Base-by-base conservation (phyloP, 2,797 vertebrate species). In the Falco columbarius region DNA sequence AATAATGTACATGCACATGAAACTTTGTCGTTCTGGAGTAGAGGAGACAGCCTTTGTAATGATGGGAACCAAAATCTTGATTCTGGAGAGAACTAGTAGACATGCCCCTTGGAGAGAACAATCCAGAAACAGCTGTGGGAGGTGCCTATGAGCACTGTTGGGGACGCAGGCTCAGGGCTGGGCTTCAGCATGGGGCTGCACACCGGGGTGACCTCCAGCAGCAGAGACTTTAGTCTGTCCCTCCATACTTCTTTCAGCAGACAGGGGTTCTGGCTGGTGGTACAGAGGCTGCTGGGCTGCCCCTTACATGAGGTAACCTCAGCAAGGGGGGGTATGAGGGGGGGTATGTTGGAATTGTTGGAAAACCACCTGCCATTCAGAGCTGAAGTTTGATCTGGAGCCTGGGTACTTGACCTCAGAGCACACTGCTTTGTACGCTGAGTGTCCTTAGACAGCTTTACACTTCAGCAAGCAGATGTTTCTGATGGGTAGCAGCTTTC, bases 1-100 rank as follows among this genome's bases (percentile, higher is more conserved):
- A 18, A 20, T n/a, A 3, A 10, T 2, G 6, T 27, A 12, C 21
- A 0, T 1, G 12, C 17, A 6, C 8, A 3, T 7, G 14, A 9
- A 47, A 11, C 26, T 38, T 7, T 22, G 49, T 44, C 11, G 6
- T 38, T 19, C 23, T 34, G 1, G 54, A 61, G 29, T 1, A 61
- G 46, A 59, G 46, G 29, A 52, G 52, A 7, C 5, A 3, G 38
- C 29, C n/a, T 72, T 30, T 38, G 7, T 12, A 10, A 12, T 19
- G 17, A 54, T 16, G 36, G 51, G 34, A 38, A 42, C 29, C 49
- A 32, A 19, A 7, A 7, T 17, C 90, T 38, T 42, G 15, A 3
- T 3, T 2, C 51, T 38, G 38, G 16, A 14, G 13, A 7, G 16
- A 42, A 11, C 20, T 36, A 3, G 27, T 19, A n/a, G 36, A 7